Base-by-base conservation (phyloP, 2,888 invertebrate species). In the Blastobasis adustella region DNA sequence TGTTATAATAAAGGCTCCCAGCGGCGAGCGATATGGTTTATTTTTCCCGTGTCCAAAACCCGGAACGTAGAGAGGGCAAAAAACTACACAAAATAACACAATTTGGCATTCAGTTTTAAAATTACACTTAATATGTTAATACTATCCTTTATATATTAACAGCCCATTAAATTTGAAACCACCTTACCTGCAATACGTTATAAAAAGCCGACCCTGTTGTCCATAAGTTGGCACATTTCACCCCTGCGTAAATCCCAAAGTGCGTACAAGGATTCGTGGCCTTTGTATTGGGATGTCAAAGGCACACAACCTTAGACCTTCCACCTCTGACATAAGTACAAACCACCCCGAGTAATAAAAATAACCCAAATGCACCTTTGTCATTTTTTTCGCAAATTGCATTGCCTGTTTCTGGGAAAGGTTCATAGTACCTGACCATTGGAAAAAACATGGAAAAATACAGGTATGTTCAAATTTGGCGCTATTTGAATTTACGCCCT, bases 361-460 rank as follows among this genome's bases (percentile, higher is more conserved):
- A 1, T 23, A 23, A 23, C 23, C 23, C 23, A 23, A n/a, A 23
- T 23, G 23, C 23, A 1, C 2, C 23, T 23, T 23, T 23, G 23
- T 23, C n/a, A 39, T 52, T 56, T 61, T 58, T 66, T 69, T 73
- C 61, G 72, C 69, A 65, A 64, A 58, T 57, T 58, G 64, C 60
- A 65, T 63, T 63, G 63, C 61, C 58, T 56, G 55, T 57, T 76
- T 76, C 78, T 57, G 41, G 60, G 76, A 79, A 76, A 73, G 73
- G 72, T 69, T 69, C 61, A 54, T 61, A 58, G 63, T 73, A 65
- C 65, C 76, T 78, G 75, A 73, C 75, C 72, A 61, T 63, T 63
- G 57, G 58, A 65, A 68, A 57, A 58, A 54, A 40, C 9, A 9
- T 8, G 63, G 75, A 77, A 76, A 77, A 72, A 69, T 58, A 53